Conservation (phyloP, 2,113 vertebrate species). For the Platichthys flesus region DNA sequence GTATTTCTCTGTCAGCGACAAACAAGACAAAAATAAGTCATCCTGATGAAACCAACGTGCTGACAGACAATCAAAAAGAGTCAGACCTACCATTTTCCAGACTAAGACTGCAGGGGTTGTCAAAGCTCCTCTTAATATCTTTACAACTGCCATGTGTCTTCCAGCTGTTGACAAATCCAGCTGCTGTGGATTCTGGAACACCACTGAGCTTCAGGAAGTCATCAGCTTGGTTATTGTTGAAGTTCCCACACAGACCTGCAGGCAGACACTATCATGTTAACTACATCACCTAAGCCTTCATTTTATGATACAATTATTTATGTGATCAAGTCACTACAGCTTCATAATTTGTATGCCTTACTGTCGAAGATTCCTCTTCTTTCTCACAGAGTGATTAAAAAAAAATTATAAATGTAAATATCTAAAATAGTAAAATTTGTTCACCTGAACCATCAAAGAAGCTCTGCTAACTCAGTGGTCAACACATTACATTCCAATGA, state of each 20-base stretch:
- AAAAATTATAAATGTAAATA: too few relatives aligned
- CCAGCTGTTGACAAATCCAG: slow-evolving; percentile 81
- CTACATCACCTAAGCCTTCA: not conserved
- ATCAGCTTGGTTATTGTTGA: slow-evolving; percentile 77
- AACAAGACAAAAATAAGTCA: not conserved
- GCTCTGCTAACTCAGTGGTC: too few relatives aligned
- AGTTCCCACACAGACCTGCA: slow-evolving; percentile 82
- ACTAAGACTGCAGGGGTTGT: slow-evolving; percentile 78
- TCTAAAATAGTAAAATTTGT: too few relatives aligned
- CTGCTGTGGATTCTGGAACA: slow-evolving; percentile 71
- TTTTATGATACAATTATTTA: too few relatives aligned
- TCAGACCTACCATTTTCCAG: slow-evolving; percentile 74
- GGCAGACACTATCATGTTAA: not conserved
- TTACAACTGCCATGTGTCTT: slow-evolving; percentile 72
- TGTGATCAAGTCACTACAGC: too few relatives aligned
- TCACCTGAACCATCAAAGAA: too few relatives aligned
- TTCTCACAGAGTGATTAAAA: too few relatives aligned
- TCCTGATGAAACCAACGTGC: not conserved
- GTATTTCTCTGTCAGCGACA: slow-evolving; percentile 83
- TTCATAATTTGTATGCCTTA: not conserved
- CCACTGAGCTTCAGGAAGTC: slow-evolving; percentile 76
- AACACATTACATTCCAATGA: too few relatives aligned
- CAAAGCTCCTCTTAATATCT: slow-evolving; percentile 61
- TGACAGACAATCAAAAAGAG: not conserved
- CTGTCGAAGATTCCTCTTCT: not conserved